Evolutionary conservation across 1,140 invertebrate genomes (phyloP), one percentile per base, ranked within the genome.

Genomic region (Zaprionus inermis): DNA sequence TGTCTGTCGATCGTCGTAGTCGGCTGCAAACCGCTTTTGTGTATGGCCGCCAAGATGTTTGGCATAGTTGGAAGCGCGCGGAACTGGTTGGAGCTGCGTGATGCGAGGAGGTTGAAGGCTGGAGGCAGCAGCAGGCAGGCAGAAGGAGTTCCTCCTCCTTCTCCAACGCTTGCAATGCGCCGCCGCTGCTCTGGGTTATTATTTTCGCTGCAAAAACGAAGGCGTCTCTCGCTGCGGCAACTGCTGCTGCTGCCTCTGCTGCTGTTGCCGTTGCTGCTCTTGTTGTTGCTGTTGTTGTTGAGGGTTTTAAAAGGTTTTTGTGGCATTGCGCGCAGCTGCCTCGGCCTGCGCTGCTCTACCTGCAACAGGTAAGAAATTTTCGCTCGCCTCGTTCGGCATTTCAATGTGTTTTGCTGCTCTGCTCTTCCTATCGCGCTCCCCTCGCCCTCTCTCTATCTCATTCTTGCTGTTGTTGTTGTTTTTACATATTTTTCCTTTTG

Each of bases 291-390:
- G 63, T 72, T 76, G 63, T 67, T 76, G 69, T 73, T 89, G 80
- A 89, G 78, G 84, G 84, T 89, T 89, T 89, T 89, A 90, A 89
- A 89, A 89, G 84, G 84, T 89, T 89, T 89, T 88, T 84, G 83
- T 88, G 83, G 80, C 83, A 85, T 78, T 78, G 24, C 3, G 24
- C 24, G 82, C 83, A 84, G 84, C 84, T 89, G 84, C 85, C 79
- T 76, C 32, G 2, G 57, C 54, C 34, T 51, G n/a, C n/a, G n/a
- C n/a, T n/a, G 34, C 67, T 86, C 78, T 88, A 80, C 84, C 84
- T 89, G 84, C 84, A 89, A 89, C 84, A 89, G 84, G 84, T 89
- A 89, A 89, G 80, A 89, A 81, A 85, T 81, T 81, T 89, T 89
- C 85, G 81, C 78, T 78, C 74, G 84, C 76, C 76, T 75, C 67